Evolutionary conservation across 2,113 vertebrate genomes (phyloP).

Genomic region (Pithys albifrons): DNA sequence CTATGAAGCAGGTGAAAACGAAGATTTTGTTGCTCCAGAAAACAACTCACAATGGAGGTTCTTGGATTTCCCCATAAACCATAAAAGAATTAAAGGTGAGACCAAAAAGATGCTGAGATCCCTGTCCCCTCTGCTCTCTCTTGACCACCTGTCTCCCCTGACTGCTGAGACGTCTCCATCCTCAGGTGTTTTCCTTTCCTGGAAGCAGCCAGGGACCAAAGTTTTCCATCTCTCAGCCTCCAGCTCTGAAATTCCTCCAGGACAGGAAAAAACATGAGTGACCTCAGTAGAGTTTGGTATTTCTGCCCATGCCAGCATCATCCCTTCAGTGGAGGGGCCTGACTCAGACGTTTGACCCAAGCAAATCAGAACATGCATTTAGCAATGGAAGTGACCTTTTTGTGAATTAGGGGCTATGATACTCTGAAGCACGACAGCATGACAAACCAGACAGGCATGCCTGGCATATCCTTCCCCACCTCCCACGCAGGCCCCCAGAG

Average conservation of each 20-base stretch:
- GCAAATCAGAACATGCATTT: background rate
- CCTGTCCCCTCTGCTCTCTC: background rate
- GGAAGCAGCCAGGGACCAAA: background rate
- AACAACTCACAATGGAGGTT: background rate
- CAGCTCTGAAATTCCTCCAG: background rate
- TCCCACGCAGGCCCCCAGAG: background rate
- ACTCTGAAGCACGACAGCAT: background rate
- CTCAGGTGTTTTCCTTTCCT: background rate
- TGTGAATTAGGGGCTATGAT: background rate
- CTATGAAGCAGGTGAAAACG: accelerated
- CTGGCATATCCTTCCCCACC: background rate
- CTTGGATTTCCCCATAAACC: background rate
- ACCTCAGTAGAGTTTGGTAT: background rate
- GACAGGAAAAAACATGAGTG: background rate
- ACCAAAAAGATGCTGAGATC: background rate
- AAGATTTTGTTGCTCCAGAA: background rate
- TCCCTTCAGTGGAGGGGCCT: background rate
- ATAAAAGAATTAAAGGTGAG: background rate
- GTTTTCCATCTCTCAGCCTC: background rate
- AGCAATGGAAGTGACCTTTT: conserved; percentile 3
- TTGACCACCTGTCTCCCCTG: accelerated
- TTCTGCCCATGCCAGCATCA: background rate
- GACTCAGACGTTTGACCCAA: background rate
- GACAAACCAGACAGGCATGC: conserved; percentile 20
- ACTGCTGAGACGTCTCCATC: background rate